These are phyloP conservation scores for Drosophila recens DNA, from an alignment of 2,888 invertebrate genomes.

Conservation along the genomic window DNA sequence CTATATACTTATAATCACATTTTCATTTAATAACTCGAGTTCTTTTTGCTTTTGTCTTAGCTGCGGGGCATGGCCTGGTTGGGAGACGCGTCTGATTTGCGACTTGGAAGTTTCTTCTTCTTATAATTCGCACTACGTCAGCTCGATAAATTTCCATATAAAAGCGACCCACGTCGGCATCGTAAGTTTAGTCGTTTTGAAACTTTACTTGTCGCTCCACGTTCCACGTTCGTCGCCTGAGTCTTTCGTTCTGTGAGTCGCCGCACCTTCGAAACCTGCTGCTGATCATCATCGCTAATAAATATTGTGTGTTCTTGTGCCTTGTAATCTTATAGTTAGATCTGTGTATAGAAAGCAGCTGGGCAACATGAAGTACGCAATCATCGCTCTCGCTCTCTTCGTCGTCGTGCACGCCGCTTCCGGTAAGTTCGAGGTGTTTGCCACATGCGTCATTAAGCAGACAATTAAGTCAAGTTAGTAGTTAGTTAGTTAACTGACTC, in stretches of 20 bases:
- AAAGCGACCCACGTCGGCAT: slow-evolving; percentile 52
- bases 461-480: slow-evolving; percentile 5
- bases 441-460: slow-evolving; percentile 40
- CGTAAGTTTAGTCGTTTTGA: slow-evolving; percentile 71
- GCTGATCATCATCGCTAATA: slow-evolving; percentile 20
- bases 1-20: background rate
- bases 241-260: slow-evolving; percentile 76
- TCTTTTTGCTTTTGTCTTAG: slow-evolving; percentile 25
- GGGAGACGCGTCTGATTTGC: slow-evolving; percentile 21
- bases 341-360: slow-evolving; percentile 15
- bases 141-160: slow-evolving; percentile 75
- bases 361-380: slow-evolving; percentile 72
- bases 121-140: slow-evolving; percentile 68
- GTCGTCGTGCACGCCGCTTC: slow-evolving; percentile 70
- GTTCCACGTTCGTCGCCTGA: slow-evolving; percentile 69
- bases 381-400: slow-evolving; percentile 65
- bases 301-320: slow-evolving; percentile 30
- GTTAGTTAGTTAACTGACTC: slow-evolving; percentile 17
- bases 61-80: slow-evolving; percentile 1
- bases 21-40: background rate
- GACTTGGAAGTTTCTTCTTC: slow-evolving; percentile 23
- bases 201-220: slow-evolving; percentile 39
- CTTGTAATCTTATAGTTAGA: slow-evolving; percentile 39
- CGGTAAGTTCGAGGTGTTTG: slow-evolving; percentile 66
- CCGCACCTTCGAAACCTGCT: background rate